Base-by-base conservation (phyloP, 2,888 invertebrate genomes). In the Drepanosiphum platanoidis region DNA sequence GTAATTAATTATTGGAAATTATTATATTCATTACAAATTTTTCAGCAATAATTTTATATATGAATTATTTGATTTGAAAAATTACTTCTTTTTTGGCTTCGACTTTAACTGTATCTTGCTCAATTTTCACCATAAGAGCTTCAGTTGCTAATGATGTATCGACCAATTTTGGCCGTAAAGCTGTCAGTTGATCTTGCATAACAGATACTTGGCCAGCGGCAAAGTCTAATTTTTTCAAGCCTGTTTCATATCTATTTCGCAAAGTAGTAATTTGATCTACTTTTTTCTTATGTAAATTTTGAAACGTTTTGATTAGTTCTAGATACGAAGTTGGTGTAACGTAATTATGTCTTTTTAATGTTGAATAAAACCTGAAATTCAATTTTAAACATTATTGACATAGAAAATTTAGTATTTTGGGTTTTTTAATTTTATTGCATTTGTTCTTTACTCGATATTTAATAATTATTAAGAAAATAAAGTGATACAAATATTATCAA, bases 111-210 rank as follows among this genome's bases (percentile, higher is more conserved):
- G 98, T 97, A 88, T 98, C 97, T 89, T 96, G 95, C 89, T 98
- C 98, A 87, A 98, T 97, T 90, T 95, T 96, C 70, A 97, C 94
- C 97, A 98, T 98, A 74, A 97, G 93, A 88, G 95, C 95, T 90
- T 98, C 98, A 0, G 98, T 97, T 88, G 95, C 94, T 88, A 94
- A 95, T 0, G 97, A 96, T 13, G 97, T 95, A 0, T 94, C 93
- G 39, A 97, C 93, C 34, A 98, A 91, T 89, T 94, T 93, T 7
- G 98, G 98, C 90, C 97, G 97, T 87, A 98, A 90, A 79, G 94
- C 94, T 64, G 94, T 93, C 82, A 98, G 90, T 89, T 98, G 96
- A 86, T 94, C 93, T 90, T 97, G 97, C 98, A 98, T 98, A 87
- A 95, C 92, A 0, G 94, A 93, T 80, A 98, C 97, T 94, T 92